Evolutionary conservation across 2,113 vertebrate species (phyloP).

Genomic region (Melanerpes aurifrons): DNA sequence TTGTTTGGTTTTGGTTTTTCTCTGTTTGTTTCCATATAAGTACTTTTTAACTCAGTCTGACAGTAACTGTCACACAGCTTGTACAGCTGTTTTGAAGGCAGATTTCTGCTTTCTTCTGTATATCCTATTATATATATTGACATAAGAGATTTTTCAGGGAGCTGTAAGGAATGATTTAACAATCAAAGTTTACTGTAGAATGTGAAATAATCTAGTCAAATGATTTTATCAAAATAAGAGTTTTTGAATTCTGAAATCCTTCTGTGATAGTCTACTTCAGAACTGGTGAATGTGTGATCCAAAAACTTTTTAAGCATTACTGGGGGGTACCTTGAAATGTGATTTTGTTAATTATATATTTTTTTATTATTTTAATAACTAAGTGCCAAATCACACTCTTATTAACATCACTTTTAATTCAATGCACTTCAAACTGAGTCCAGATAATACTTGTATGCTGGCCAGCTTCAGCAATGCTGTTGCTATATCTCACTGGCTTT

Average conservation of each 20-base stretch:
- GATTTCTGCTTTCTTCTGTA: background rate
- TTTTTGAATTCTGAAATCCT: slow-evolving; percentile 15
- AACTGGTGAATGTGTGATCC: background rate
- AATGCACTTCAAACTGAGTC: background rate
- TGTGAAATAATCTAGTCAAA: background rate
- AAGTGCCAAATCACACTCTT: background rate
- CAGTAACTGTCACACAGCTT: background rate
- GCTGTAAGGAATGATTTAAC: background rate
- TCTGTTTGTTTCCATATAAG: background rate
- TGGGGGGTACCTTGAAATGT: background rate
- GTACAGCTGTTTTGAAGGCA: background rate
- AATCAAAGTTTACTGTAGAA: background rate
- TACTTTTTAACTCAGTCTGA: background rate
- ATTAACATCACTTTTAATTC: background rate
- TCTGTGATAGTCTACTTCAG: background rate
- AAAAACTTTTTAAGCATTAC: background rate
- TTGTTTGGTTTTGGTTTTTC: too few relatives aligned
- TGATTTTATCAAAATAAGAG: background rate
- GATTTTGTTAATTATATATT: background rate
- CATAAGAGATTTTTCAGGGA: background rate
- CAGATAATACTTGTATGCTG: background rate
- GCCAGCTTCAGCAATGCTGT: background rate
- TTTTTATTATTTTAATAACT: background rate
- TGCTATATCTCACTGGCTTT: background rate
- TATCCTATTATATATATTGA: background rate